A percentile compares a stretch with the other conserved stretches of the same genome.
Evolutionary conservation across 2,113 vertebrate genomes (phyloP).

Genomic region (Macrotis lagotis): DNA sequence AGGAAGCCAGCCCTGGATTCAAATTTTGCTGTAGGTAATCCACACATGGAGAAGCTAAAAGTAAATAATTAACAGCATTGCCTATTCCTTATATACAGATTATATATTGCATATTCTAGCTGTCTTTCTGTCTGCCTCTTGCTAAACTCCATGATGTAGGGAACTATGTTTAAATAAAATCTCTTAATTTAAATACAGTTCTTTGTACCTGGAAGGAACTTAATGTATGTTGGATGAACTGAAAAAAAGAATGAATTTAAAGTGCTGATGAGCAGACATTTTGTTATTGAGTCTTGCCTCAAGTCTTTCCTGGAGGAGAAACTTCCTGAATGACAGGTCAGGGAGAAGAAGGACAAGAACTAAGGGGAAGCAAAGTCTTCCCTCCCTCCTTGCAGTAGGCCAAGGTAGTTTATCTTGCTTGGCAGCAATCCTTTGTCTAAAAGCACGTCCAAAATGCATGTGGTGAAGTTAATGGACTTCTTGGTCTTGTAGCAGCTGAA

Average conservation of each 20-base stretch:
- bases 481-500: slow-evolving; percentile 88
- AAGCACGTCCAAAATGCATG: slow-evolving; percentile 78
- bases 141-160: not conserved
- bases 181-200: not conserved
- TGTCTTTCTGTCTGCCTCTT: not conserved
- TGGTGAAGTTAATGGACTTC: slow-evolving; percentile 87
- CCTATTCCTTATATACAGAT: not conserved
- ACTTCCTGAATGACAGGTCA: not conserved
- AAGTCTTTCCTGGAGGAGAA: not conserved
- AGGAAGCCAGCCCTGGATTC: not conserved
- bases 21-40: not conserved
- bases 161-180: not conserved
- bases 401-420: slow-evolving; percentile 79
- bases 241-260: not conserved
- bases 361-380: not conserved
- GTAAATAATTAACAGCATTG: not conserved
- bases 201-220: not conserved
- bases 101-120: not conserved
- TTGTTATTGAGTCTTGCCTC: not conserved
- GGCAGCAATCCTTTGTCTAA: slow-evolving; percentile 80
- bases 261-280: not conserved
- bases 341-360: not conserved
- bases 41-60: not conserved
- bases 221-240: not conserved
- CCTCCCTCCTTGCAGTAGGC: slow-evolving; percentile 20